Evolutionary conservation across 2,113 vertebrate genomes (phyloP).

Genomic region (Lepus americanus): DNA sequence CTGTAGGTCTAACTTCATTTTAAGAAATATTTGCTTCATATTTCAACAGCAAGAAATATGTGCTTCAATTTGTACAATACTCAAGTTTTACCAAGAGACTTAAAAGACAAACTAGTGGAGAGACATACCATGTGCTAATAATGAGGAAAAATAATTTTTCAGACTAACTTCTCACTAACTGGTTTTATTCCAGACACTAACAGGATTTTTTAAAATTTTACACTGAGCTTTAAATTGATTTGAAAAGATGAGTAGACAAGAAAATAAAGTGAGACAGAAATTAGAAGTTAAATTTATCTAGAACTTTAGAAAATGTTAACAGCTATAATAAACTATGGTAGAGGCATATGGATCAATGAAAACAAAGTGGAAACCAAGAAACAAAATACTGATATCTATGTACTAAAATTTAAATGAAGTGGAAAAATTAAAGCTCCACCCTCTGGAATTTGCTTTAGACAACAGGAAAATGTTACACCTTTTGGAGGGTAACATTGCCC

Average conservation of each 20-base stretch:
- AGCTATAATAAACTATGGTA: background rate
- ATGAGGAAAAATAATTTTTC: constrained; percentile 24
- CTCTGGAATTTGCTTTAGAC: background rate
- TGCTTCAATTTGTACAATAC: constrained; percentile 60
- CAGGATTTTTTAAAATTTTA: background rate
- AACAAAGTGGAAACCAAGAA: background rate
- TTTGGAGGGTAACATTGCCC: background rate
- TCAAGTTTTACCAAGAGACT: constrained; percentile 13
- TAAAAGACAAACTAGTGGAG: constrained; percentile 47
- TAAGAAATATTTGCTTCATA: constrained; percentile 58
- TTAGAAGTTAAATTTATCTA: background rate
- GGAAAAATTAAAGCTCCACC: background rate
- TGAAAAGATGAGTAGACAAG: background rate
- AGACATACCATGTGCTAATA: background rate
- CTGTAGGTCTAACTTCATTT: constrained; percentile 57
- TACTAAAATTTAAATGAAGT: constrained; percentile 35
- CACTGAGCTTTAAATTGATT: constrained; percentile 19
- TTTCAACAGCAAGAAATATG: constrained; percentile 44
- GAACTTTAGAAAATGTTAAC: background rate
- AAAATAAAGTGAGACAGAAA: background rate
- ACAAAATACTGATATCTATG: background rate
- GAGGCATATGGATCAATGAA: constrained; percentile 12
- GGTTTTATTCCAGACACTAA: constrained; percentile 7
- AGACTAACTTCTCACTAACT: constrained; percentile 23
- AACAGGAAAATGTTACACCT: background rate